Conservation (phyloP, 1,140 invertebrate species). For the Drosophila tristis region DNA sequence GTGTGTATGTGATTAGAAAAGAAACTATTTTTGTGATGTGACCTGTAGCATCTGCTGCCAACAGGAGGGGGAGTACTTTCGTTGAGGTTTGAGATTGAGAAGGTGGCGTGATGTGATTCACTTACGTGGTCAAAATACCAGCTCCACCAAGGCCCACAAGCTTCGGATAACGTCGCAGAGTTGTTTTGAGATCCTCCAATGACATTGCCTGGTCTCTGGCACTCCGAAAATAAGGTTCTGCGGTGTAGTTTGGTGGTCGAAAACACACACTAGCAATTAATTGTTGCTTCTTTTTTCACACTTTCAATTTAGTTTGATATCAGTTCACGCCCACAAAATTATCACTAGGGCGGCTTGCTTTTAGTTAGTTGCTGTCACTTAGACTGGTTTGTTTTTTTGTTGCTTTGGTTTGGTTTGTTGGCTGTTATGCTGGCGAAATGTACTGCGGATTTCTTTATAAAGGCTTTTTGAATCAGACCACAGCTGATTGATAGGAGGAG, state of each 20-base stretch:
- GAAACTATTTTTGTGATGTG: constrained; percentile 3
- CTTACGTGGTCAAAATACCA: constrained; percentile 80
- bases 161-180: constrained; percentile 73
- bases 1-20: constrained; percentile 11
- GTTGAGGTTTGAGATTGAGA: background rate
- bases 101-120: constrained; percentile 32
- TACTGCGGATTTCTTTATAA: constrained; percentile 33
- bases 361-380: constrained; percentile 30
- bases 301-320: constrained; percentile 67
- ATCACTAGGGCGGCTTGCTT: constrained; percentile 34
- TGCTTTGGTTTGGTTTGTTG: constrained; percentile 32
- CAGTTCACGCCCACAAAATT: constrained; percentile 26
- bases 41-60: constrained; percentile 20
- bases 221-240: background rate
- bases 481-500: too few relatives aligned
- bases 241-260: constrained; percentile 15
- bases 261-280: constrained; percentile 34
- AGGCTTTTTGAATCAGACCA: background rate
- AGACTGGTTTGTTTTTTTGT: constrained; percentile 26
- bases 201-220: constrained; percentile 63
- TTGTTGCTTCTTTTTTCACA: constrained; percentile 45
- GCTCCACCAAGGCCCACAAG: constrained; percentile 71
- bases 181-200: constrained; percentile 73
- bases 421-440: constrained; percentile 31
- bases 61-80: constrained; percentile 3